Base-by-base conservation (phyloP, 1,140 invertebrate species). In the Trachymyrmex cornetzi region DNA sequence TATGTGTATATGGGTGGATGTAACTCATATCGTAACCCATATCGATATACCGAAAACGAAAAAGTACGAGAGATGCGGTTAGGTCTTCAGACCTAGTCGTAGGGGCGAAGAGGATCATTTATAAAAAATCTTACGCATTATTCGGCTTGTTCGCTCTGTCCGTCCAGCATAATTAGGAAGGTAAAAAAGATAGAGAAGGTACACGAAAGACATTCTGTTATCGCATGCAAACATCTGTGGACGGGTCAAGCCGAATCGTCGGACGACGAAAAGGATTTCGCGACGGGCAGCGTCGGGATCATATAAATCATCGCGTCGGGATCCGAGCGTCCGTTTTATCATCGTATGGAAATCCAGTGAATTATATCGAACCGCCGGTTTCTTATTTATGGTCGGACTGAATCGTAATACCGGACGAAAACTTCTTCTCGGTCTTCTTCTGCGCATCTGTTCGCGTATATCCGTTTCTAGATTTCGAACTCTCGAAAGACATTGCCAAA, bases 341-440 rank as follows among this genome's bases (percentile, higher is more conserved):
- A 94, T 94, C 94, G 93, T 93, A 94, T 94, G 94, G 94, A 94
- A 94, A 94, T 94, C 92, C 93, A 94, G 93, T 93, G 94, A 94
- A 90, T 94, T 94, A 94, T 94, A 93, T 92, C 92, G 77, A 88
- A 90, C 93, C 91, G 81, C 90, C 85, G 89, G 89, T 89, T 92
- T 94, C 93, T 94, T 94, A 94, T 94, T 94, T 94, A 94, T 93
- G 88, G 88, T 71, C 82, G 22, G 19, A 59, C 69, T 57, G 80
- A 84, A 84, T 94, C 67, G 69, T 84, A 84, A 84, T 84, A 61
- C 69, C 80, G 24, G 16, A 30, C 50, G 80, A 44, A 71, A 81
- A 71, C 79, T 80, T 69, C 48, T 53, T 55, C 59, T 11, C 19
- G 44, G 6, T 7, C 44, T 80, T 34, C n/a, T 67, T 64, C 30